Base-by-base conservation (phyloP, 1,140 invertebrate genomes). In the Drosophila murphyi region DNA sequence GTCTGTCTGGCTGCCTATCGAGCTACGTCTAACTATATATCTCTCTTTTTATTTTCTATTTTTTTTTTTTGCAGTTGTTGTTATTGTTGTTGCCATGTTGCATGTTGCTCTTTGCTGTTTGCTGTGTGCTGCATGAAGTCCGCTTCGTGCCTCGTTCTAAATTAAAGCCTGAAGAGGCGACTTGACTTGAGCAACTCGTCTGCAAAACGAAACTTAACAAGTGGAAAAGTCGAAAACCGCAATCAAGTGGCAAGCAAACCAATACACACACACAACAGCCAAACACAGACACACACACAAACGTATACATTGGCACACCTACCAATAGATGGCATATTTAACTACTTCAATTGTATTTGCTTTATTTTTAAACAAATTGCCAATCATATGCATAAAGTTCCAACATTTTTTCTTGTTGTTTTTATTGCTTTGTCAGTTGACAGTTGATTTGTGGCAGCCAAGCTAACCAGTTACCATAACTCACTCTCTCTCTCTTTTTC, bases 151-250 rank as follows among this genome's bases (percentile, higher is more conserved):
- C 56, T 57, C 80, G 80, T 82, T 82, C 80, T 82, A 82, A 82
- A 82, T 82, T 82, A 79, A 82, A 76, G 80, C 80, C 72, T 72
- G 80, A 82, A 82, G 80, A 82, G 76, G 75, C 63, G 43, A 47
- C 37, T 61, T 45, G 31, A 50, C 47, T 70, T 12, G 52, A 60
- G 65, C 77, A 82, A 78, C 80, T 82, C 62, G 80, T 82, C 80
- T 82, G 76, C 80, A 61, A 73, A 82, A 82, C 82, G 80, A 82
- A 81, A 82, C 80, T 83, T 83, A 83, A 83, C 80, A 83, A 83
- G 80, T 82, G 80, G 80, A 82, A 83, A 82, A 82, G 80, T 83
- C 80, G 76, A 82, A 83, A 76, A 72, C 80, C 80, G 80, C 80
- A 82, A 83, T 83, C 80, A 76, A 83, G 80, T 83, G 80, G 80